Conservation (phyloP, 2,797 vertebrate species). For the Pseudomugil gertrudae region DNA sequence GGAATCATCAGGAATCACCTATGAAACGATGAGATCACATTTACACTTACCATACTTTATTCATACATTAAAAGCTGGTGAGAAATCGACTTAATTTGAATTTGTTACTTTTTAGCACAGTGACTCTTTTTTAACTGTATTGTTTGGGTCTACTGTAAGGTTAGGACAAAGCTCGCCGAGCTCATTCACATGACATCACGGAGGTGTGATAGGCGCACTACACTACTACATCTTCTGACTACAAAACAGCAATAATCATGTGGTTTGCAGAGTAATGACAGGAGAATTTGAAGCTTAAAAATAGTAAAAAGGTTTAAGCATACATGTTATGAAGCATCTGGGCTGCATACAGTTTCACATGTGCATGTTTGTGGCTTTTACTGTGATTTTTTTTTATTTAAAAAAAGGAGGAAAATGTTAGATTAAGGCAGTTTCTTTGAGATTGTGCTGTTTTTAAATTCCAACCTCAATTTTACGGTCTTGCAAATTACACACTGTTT, state of each 20-base stretch:
- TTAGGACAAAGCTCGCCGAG: too few relatives aligned
- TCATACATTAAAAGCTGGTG: background rate
- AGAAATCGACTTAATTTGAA: background rate
- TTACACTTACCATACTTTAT: background rate
- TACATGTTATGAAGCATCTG: slow-evolving; percentile 5
- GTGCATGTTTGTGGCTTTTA: slow-evolving; percentile 11
- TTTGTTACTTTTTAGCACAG: background rate
- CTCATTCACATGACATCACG: background rate
- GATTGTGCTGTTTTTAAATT: slow-evolving; percentile 33
- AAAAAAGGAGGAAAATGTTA: slow-evolving; percentile 27
- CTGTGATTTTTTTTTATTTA: background rate
- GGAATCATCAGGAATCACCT: background rate
- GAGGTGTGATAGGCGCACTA: slow-evolving; percentile 6
- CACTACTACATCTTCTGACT: slow-evolving; percentile 21
- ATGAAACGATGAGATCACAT: background rate
- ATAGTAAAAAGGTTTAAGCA: slow-evolving; percentile 7
- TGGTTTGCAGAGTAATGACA: slow-evolving; percentile 8
- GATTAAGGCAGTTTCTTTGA: slow-evolving; percentile 29
- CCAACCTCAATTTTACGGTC: slow-evolving; percentile 29
- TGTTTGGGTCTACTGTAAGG: background rate
- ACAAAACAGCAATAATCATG: slow-evolving; percentile 7
- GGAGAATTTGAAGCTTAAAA: background rate
- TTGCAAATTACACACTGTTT: slow-evolving; percentile 59
- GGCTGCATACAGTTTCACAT: slow-evolving; percentile 8
- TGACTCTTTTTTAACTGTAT: background rate